Base-by-base conservation (phyloP, 37 sponge, comb jelly and placozoan genomes). In the Dysidea cf. avara region DNA sequence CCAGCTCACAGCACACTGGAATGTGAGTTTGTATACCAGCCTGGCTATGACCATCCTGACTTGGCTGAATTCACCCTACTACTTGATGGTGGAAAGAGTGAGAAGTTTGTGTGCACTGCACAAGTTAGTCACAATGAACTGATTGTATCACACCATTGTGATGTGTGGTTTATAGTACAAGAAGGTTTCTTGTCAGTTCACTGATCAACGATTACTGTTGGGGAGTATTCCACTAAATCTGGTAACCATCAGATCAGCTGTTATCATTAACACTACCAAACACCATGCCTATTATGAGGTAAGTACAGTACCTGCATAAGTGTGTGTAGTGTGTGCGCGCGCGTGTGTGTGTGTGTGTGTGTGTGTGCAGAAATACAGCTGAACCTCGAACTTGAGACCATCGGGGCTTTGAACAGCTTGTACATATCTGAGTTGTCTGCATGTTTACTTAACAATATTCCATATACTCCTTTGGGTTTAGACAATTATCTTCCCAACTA, bases 11-110 rank as follows among this genome's bases (percentile, higher is more conserved):
- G 51, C 35, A 69, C 62, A 24, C 76, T 92, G 64, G 53, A 47
- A 43, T 86, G 92, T 75, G 92, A 79, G 20, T 82, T 92, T 60
- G 31, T 80, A 20, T 86, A 75, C 34, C 79, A 57, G 32, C 86
- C 86, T 1, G 64, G 81, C 62, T 80, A 61, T 53, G 46, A 56
- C 38, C 75, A 56, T 22, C 74, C 86, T 30, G 40, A 54, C 31
- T 38, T 49, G 32, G 74, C 82, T 16, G 61, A 65, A 40, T 90
- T 77, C 39, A 33, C 46, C 22, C 78, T 90, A 39, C 66, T 50
- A n/a, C 60, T 84, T 72, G 61, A 72, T 50, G 64, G 43, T 55
- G 38, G 72, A 12, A 39, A 59, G 14, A 60, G 30, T 55, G 22
- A 80, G 2, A 22, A 52, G 61, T 24, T 50, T 7, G 4, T 48